A percentile compares a stretch with the other conserved stretches of the same genome.
Evolutionary conservation across 2,113 vertebrate genomes (phyloP).

Genomic region (Scopus umbretta): DNA sequence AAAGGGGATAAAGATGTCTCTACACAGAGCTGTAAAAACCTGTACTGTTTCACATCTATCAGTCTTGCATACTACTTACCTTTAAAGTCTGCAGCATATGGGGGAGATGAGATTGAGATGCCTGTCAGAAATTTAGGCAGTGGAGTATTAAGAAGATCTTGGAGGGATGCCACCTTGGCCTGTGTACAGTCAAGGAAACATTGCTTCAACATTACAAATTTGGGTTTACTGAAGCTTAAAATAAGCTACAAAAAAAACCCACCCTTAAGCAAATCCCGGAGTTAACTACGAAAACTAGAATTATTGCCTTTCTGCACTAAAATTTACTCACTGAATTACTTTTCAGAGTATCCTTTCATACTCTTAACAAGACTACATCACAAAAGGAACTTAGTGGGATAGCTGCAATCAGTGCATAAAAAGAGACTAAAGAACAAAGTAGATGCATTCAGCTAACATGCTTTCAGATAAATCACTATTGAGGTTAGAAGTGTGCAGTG

Average conservation of each 20-base stretch:
- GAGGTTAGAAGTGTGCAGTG: background rate
- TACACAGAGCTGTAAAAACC: background rate
- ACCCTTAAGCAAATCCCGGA: background rate
- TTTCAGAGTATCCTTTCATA: background rate
- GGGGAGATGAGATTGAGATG: slow-evolving; percentile 58
- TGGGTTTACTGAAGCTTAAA: background rate
- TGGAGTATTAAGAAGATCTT: slow-evolving; percentile 77
- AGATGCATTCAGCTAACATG: background rate
- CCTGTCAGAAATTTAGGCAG: slow-evolving; percentile 74
- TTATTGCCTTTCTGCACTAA: background rate
- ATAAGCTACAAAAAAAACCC: background rate
- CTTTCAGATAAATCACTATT: background rate
- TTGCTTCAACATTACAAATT: background rate
- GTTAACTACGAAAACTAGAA: background rate
- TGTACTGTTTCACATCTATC: background rate
- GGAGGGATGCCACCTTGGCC: slow-evolving; percentile 64
- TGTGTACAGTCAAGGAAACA: slow-evolving; percentile 16
- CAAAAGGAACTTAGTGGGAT: background rate
- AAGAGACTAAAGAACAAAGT: background rate
- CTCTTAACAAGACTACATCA: background rate
- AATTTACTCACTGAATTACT: background rate
- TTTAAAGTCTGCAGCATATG: slow-evolving; percentile 69
- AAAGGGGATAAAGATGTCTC: background rate
- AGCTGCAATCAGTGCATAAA: background rate
- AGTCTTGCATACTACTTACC: slow-evolving; percentile 48